Conservation (phyloP, 2,888 invertebrate genomes). For the Podotricha telesiphe region DNA sequence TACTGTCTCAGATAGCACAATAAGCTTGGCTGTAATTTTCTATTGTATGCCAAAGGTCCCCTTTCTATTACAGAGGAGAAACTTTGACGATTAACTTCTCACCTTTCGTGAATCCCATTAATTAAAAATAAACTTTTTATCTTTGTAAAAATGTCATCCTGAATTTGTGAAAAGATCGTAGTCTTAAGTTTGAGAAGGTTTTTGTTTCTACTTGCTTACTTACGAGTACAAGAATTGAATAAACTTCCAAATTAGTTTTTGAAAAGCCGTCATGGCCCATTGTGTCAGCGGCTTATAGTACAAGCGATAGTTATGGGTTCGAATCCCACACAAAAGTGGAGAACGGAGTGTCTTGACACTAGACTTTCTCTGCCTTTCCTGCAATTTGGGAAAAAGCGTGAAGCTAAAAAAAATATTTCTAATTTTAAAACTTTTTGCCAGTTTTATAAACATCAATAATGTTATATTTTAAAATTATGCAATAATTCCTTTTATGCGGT, state of each 20-base stretch:
- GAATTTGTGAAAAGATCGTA: neutral
- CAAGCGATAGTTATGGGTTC: too few relatives aligned
- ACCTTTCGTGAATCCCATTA: slow-evolving; percentile 19
- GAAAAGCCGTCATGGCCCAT: too few relatives aligned
- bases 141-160: neutral
- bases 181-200: neutral
- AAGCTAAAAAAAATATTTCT: too few relatives aligned
- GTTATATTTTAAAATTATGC: slow-evolving; percentile 30
- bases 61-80: slow-evolving; percentile 25
- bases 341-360: too few relatives aligned
- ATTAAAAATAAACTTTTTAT: slow-evolving; percentile 23
- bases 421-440: too few relatives aligned
- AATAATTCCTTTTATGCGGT: slow-evolving; percentile 31
- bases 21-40: slow-evolving; percentile 22
- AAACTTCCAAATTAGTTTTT: too few relatives aligned
- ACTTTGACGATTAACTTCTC: slow-evolving; percentile 26
- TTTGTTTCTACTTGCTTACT: neutral
- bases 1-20: slow-evolving; percentile 23
- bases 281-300: too few relatives aligned
- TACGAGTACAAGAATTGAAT: too few relatives aligned
- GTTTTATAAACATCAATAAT: too few relatives aligned
- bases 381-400: too few relatives aligned
- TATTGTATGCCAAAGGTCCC: slow-evolving; percentile 27
- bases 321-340: too few relatives aligned
- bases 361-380: too few relatives aligned